Evolutionary conservation across 2,113 vertebrate genomes (phyloP), one percentile per base, ranked within the genome.

Genomic region (Sander vitreus): DNA sequence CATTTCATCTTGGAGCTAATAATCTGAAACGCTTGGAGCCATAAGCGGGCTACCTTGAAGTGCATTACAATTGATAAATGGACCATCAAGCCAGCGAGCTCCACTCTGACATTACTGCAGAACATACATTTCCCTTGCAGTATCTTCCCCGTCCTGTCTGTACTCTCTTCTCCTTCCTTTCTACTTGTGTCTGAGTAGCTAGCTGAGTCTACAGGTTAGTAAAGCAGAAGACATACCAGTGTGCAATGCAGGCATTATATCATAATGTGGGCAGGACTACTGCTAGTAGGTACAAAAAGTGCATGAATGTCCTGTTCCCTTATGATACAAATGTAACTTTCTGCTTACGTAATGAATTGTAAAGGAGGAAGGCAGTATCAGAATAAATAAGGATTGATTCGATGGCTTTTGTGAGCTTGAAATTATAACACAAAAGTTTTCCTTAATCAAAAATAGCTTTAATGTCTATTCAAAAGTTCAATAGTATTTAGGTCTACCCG

Each of bases 151-250:
- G 16, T n/a, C 23, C 27, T 18, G 3, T 73, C 30, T 55, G 65
- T 48, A 9, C 15, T 65, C 23, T 73, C 39, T 18, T 47, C 11
- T 68, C 36, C 15, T 18, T 13, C 25, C 25, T 60, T 23, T 57
- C 47, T 55, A 11, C 55, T 60, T 33, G 47, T 67, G 48, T 54
- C 21, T 72, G 76, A 71, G 73, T 58, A 69, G 55, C 63, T 53
- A 10, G 25, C 68, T 19, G 45, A 79, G 57, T 57, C 48, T 62
- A 79, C 85, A 81, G 69, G 83, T 80, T 84, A 79, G 75, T 65
- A 66, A 74, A 85, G 78, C 69, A 73, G 73, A 51, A 90, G 78
- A 19, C 60, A 76, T 81, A 74, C 33, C 60, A 53, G 45, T 16
- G 9, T 59, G 73, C 64, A 51, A 54, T 76, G 65, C 73, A 43